phyloP scores from a whole-genome alignment of 2,797 vertebrate species.

The Caiman crocodilus region DNA sequence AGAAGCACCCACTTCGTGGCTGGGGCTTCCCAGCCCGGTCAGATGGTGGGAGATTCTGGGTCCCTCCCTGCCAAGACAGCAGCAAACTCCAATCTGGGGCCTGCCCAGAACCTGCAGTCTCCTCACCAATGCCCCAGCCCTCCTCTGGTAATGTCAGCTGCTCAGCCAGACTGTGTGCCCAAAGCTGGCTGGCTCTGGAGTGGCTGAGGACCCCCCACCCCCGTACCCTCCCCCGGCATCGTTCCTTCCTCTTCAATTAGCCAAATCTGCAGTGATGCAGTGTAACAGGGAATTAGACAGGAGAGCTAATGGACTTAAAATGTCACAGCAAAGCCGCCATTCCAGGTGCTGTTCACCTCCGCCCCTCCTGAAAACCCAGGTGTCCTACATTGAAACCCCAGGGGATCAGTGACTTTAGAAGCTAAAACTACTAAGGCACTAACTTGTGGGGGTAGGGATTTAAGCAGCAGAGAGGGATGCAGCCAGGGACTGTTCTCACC shows the following conservation, averaged over 20 bases:
- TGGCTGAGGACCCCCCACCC: not conserved
- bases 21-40: not conserved
- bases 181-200: not conserved
- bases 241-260: slow-evolving; percentile 3
- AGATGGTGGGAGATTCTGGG: too few species aligned
- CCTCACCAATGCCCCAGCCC: not conserved
- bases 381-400: not conserved
- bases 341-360: not conserved
- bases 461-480: too few species aligned
- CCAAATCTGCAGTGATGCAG: slow-evolving; percentile 17
- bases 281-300: not conserved
- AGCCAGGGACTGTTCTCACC: too few species aligned
- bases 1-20: not conserved
- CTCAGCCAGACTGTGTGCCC: not conserved
- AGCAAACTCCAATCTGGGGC: too few species aligned
- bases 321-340: not conserved
- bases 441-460: not conserved
- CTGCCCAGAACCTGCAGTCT: not conserved
- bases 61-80: not conserved
- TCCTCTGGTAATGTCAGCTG: not conserved
- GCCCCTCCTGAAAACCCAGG: not conserved
- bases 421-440: not conserved
- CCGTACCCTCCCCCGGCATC: not conserved
- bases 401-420: not conserved
- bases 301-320: slow-evolving; percentile 25